These are phyloP conservation scores for Ceriagrion tenellum DNA, from an alignment of 2,888 invertebrate genomes.

Conservation along the genomic window DNA sequence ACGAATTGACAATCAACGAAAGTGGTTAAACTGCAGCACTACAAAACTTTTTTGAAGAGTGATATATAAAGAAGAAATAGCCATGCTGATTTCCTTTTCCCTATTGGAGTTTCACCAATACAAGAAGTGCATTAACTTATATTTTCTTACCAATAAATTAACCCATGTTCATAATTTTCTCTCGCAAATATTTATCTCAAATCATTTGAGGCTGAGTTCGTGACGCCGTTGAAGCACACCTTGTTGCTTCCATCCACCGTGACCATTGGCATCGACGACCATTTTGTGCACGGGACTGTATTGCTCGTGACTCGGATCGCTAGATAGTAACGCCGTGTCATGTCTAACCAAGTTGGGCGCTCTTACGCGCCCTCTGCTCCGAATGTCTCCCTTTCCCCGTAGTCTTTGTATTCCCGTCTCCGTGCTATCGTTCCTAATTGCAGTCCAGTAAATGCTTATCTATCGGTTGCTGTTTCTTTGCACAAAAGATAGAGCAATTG, in stretches of 20 bases:
- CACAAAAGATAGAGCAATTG: too few relatives aligned
- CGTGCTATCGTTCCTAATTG: background rate
- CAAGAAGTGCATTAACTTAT: too few relatives aligned
- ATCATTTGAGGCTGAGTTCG: background rate
- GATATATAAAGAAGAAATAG: too few relatives aligned
- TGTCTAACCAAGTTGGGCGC: background rate
- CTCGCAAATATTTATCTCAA: background rate
- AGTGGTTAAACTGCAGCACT: too few relatives aligned
- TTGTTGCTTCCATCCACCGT: background rate
- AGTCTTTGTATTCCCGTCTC: background rate
- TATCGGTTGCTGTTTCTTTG: background rate
- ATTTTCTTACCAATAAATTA: too few relatives aligned
- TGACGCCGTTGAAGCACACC: background rate
- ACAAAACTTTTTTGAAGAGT: too few relatives aligned
- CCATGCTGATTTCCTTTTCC: too few relatives aligned
- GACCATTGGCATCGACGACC: background rate
- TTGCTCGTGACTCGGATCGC: slow-evolving; percentile 7
- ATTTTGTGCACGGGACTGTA: background rate
- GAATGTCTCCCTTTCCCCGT: background rate
- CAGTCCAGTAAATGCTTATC: background rate
- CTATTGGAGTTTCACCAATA: too few relatives aligned
- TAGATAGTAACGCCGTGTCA: background rate
- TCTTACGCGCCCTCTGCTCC: background rate
- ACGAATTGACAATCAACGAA: too few relatives aligned
- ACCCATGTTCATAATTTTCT: too few relatives aligned